Evolutionary conservation across 2,113 vertebrate species (phyloP), one percentile per base, ranked within the genome.

Genomic region (Merops nubicus): DNA sequence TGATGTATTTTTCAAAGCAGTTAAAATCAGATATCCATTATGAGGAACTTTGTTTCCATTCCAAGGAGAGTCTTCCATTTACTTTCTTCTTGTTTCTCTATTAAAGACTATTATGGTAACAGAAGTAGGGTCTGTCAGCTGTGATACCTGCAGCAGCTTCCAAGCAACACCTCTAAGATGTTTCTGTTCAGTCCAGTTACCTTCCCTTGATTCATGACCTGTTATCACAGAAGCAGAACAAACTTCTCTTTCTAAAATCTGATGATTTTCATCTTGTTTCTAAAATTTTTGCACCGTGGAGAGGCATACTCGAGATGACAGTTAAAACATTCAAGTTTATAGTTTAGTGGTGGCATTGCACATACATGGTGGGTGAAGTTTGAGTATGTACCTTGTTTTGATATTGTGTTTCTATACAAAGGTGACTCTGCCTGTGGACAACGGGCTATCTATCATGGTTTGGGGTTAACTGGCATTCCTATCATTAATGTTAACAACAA

Each of bases 401-500:
- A 70, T 48, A 40, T 36, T 56, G 9, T 54, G 29, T 86, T 80
- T 96, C 73, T 43, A 8, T 64, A 1, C 73, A 15, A 64, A 99
- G 99, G 99, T 45, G 99, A 99, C 72, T 99, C 99, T 11, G 97
- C 99, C 12, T 98, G 96, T 94, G 99, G 99, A 11, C 99, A 99
- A 79, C 98, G 99, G 62, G 99, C 99, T 14, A 98, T 99, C 96
- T 99, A 99, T 96, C 99, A 99, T 25, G 91, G 98, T 89, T 96
- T 99, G 96, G 99, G 99, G 36, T 89, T 99, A 68, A 99, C 99
- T 2, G 99, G 99, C 59, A 99, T 99, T 97, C 99, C 99, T 92
- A 99, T 99, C 64, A 78, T 99, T 90, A 99, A 99, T 9, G 99
- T 99, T 38, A 99, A 99, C 98, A 99, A 99, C 96, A 99, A 99